Percentiles rank a stretch among this genome's conserved stretches.
Conservation (phyloP, 2,888 invertebrate species). For the Agonopterix arenella region DNA sequence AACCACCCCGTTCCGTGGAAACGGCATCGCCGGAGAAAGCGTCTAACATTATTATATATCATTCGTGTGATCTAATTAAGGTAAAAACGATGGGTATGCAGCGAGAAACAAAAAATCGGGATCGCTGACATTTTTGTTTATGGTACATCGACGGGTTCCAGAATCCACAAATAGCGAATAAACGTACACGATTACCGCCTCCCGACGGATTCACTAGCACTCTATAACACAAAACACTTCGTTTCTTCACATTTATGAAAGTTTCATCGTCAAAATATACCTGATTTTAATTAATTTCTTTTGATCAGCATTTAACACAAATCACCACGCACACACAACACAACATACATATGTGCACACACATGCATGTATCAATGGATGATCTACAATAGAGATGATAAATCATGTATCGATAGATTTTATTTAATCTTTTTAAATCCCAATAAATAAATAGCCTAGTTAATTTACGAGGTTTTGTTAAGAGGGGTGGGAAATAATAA, state of each 20-base stretch:
- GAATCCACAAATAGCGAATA: conserved; percentile 75
- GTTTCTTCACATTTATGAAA: conserved; percentile 70
- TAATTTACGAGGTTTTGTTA: no score
- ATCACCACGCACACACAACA: conserved; percentile 78
- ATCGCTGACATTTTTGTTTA: conserved; percentile 78
- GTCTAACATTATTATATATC: conserved; percentile 67
- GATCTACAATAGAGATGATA: conserved; percentile 12
- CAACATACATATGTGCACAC: conserved; percentile 62
- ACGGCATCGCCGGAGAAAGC: conserved; percentile 53
- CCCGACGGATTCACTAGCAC: conserved; percentile 72
- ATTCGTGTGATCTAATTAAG: conserved; percentile 73
- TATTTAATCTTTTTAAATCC: no score
- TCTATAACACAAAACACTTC: conserved; percentile 70
- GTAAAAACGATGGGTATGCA: conserved; percentile 70
- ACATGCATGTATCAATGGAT: conserved; percentile 2
- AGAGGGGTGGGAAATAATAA: no score
- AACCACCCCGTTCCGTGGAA: conserved; percentile 41
- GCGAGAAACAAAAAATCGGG: conserved; percentile 76
- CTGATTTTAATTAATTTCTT: conserved; percentile 67
- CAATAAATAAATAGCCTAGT: no score
- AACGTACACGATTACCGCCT: conserved; percentile 76
- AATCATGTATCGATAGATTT: background rate
- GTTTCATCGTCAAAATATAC: conserved; percentile 68
- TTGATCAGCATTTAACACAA: conserved; percentile 76
- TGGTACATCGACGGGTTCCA: conserved; percentile 75